These are phyloP conservation scores for Zhengitettix transpicula DNA, from an alignment of 2,888 invertebrate species.

Conservation along the genomic window DNA sequence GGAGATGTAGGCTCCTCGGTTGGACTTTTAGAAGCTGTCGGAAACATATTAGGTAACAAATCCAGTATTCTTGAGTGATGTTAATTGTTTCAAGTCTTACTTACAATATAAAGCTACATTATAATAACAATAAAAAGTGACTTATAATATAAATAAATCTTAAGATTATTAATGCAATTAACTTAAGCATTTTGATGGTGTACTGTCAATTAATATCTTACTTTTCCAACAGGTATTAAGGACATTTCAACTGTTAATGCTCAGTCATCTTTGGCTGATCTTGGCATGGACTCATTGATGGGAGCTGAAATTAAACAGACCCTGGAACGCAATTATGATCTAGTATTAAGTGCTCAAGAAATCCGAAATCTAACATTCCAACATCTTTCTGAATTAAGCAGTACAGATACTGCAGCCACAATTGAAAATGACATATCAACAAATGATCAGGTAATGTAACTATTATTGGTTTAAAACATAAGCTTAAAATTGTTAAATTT, in stretches of 20 bases:
- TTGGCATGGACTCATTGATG: conserved; percentile 98
- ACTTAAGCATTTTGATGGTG: no score
- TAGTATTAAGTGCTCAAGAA: conserved; percentile 79
- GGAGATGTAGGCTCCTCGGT: conserved; percentile 34
- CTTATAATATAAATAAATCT: no score
- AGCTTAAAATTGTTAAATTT: no score
- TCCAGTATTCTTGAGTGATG: not conserved
- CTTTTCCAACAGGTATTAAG: conserved; percentile 51
- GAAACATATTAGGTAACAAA: conserved; percentile 60
- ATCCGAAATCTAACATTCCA: conserved; percentile 72
- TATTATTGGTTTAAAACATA: no score
- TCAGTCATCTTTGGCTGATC: conserved; percentile 68
- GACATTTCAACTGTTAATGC: conserved; percentile 64
- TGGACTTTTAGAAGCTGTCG: conserved; percentile 60
- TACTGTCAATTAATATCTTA: no score
- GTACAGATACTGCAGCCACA: conserved; percentile 12
- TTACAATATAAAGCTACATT: not conserved
- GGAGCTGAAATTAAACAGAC: conserved; percentile 97
- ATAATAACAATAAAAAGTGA: no score
- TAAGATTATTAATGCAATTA: no score
- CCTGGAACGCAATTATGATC: conserved; percentile 79
- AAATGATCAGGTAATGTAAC: no score
- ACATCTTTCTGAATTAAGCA: conserved; percentile 43
- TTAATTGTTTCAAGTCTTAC: not conserved
- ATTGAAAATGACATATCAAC: no score